Evolutionary conservation across 2,113 vertebrate genomes (phyloP), one percentile per base, ranked within the genome.

Genomic region (Apteryx mantelli): DNA sequence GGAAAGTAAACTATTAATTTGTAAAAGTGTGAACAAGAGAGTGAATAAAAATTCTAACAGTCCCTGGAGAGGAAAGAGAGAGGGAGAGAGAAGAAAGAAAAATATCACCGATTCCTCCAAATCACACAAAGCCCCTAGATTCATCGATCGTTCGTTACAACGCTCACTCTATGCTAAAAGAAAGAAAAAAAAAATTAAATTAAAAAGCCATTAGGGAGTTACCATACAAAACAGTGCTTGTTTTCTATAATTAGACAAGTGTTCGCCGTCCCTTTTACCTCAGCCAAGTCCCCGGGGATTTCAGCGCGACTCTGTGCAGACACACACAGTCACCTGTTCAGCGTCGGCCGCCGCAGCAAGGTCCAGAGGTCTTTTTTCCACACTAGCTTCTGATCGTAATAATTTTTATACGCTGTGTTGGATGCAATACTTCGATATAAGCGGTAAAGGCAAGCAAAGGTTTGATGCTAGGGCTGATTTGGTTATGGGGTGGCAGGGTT

Each of bases 1-100:
- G 82, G 95, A n/a, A 96, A 91, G 82, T 81, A 97, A 97, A 95
- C 65, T 76, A 74, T 52, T 88, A 94, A 95, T 94, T 77, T 94
- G 76, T 91, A 89, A 46, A 95, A 96, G 83, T 88, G 80, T 56
- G 76, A 97, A 88, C 32, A 53, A 79, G 69, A 78, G 77, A 93
- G 20, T 28, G 93, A 94, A 88, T 65, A 9, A 63, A 25, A 44
- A 88, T 10, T 64, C 38, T 82, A 77, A n/a, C 18, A 53, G 53
- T 55, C 79, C 48, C 84, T 55, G 28, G 73, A 92, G 69, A 88
- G 28, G 17, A 86, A 14, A 69, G 15, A 82, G 34, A 88, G 8
- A 69, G 34, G 48, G 30, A 87, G 32, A 78, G 18, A 44, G 64
- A 24, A n/a, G 1, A 9, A 79, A 5, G 65, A 89, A 89, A 13